Percentiles rank a stretch among this genome's conserved stretches.
phyloP scores from a whole-genome alignment of 1,140 invertebrate genomes.

The Microplitis demolitor region DNA sequence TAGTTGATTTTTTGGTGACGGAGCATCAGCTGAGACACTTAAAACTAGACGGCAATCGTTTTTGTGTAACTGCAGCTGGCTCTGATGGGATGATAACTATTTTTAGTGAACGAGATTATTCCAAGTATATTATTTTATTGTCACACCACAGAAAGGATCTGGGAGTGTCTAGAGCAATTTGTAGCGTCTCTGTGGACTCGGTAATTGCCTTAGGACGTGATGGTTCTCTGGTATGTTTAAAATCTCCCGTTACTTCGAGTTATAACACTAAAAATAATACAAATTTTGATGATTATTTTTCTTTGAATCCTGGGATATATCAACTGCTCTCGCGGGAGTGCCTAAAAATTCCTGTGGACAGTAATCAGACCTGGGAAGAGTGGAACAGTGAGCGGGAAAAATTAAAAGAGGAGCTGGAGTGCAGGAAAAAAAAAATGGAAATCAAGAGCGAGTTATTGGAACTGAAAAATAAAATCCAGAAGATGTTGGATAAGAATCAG shows the following conservation, averaged over 20 bases:
- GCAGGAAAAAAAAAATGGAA: conserved; percentile 17
- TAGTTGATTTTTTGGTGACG: conserved; percentile 8
- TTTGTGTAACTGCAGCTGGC: conserved; percentile 41
- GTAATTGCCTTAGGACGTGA: conserved; percentile 43
- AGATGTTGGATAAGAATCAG: conserved; percentile 52
- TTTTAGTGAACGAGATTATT: conserved; percentile 22
- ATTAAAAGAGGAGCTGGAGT: conserved; percentile 29
- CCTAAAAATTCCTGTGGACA: conserved; percentile 23
- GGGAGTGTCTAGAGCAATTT: conserved; percentile 41
- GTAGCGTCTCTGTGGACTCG: conserved; percentile 32
- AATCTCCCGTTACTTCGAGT: background rate
- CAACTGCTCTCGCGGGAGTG: conserved; percentile 28
- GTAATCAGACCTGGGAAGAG: conserved; percentile 41
- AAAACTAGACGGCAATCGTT: conserved; percentile 36
- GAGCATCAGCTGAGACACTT: conserved; percentile 42
- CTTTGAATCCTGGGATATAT: conserved; percentile 27
- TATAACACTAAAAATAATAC: background rate
- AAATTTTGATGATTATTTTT: conserved; percentile 33
- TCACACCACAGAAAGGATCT: conserved; percentile 46
- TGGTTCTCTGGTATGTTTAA: conserved; percentile 45
- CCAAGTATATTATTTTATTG: conserved; percentile 15
- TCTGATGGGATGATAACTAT: conserved; percentile 44
- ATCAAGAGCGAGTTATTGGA: conserved; percentile 37
- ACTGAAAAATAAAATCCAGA: conserved; percentile 38
- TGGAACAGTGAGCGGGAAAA: conserved; percentile 38